These are phyloP conservation scores for Athalia cordata DNA, from an alignment of 2,888 invertebrate species.

Conservation along the genomic window DNA sequence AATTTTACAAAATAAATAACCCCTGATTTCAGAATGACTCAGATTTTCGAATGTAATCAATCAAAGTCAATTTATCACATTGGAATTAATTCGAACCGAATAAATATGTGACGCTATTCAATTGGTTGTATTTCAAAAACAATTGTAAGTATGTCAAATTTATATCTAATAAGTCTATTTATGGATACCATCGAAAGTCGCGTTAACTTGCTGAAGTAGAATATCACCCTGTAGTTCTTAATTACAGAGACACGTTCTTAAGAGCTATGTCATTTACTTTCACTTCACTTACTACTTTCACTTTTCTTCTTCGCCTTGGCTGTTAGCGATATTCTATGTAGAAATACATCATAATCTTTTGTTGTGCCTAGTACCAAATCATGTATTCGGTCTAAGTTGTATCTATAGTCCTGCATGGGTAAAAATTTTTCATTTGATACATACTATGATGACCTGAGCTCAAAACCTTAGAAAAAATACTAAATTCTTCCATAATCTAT, in stretches of 20 bases:
- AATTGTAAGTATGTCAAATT: too few relatives aligned
- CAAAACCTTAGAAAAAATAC: conserved; percentile 26
- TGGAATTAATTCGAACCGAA: too few relatives aligned
- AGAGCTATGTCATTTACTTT: background rate
- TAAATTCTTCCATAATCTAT: conserved; percentile 41
- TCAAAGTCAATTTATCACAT: too few relatives aligned
- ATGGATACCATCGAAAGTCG: background rate
- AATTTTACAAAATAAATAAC: background rate
- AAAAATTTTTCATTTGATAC: conserved; percentile 4
- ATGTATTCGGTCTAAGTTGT: background rate
- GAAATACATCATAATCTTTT: conserved; percentile 1
- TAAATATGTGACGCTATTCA: too few relatives aligned
- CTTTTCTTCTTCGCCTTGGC: background rate
- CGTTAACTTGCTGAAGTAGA: background rate
- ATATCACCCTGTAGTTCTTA: background rate
- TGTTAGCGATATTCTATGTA: background rate
- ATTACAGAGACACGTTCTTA: background rate
- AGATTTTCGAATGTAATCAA: too few relatives aligned
- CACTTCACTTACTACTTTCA: conserved; percentile 1
- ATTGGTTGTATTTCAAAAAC: too few relatives aligned
- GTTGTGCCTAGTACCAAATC: conserved; percentile 11
- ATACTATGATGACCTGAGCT: conserved; percentile 39
- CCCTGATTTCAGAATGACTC: too few relatives aligned
- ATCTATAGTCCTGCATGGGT: background rate
- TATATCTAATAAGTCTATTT: background rate